Evolutionary conservation across 2,888 invertebrate genomes (phyloP).

Genomic region (Lissocephala sabroskyi): DNA sequence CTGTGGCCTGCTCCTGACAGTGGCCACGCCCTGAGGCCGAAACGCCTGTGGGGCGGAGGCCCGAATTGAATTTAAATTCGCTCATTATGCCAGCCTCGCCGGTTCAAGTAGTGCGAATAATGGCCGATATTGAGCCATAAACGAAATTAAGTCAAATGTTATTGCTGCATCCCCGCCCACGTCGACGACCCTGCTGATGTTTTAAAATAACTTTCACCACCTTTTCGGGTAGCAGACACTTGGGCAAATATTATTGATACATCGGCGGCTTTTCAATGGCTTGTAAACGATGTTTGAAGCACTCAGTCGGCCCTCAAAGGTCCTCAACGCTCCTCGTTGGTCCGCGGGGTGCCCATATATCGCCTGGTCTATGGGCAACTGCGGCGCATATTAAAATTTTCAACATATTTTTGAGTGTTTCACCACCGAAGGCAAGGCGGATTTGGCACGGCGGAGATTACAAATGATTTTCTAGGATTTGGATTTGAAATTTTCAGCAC

Average conservation of each 20-base stretch:
- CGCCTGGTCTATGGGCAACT: constrained; percentile 17
- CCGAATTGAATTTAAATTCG: constrained; percentile 70
- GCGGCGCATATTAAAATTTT: constrained; percentile 53
- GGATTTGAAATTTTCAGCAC: background rate
- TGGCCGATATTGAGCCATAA: constrained; percentile 59
- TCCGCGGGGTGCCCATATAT: background rate
- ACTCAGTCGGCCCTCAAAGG: too few relatives aligned
- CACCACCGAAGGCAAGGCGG: too few relatives aligned
- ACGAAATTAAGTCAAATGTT: constrained; percentile 65
- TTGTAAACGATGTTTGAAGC: constrained; percentile 41
- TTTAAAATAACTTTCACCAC: constrained; percentile 53
- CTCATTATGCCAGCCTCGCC: constrained; percentile 52
- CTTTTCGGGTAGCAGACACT: constrained; percentile 24
- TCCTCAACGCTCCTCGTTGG: background rate
- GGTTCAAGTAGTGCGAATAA: constrained; percentile 59
- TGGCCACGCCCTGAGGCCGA: constrained; percentile 20
- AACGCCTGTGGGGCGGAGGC: background rate
- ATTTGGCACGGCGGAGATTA: constrained; percentile 27
- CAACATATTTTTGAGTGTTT: constrained; percentile 62
- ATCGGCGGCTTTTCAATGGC: constrained; percentile 59
- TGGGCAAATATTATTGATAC: constrained; percentile 58
- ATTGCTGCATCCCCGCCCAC: constrained; percentile 19
- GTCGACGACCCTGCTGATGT: too few relatives aligned
- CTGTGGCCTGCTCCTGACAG: constrained; percentile 39
- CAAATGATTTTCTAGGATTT: constrained; percentile 49